Base-by-base conservation (phyloP, 2,113 vertebrate genomes). In the Genyomyrus donnyi region DNA sequence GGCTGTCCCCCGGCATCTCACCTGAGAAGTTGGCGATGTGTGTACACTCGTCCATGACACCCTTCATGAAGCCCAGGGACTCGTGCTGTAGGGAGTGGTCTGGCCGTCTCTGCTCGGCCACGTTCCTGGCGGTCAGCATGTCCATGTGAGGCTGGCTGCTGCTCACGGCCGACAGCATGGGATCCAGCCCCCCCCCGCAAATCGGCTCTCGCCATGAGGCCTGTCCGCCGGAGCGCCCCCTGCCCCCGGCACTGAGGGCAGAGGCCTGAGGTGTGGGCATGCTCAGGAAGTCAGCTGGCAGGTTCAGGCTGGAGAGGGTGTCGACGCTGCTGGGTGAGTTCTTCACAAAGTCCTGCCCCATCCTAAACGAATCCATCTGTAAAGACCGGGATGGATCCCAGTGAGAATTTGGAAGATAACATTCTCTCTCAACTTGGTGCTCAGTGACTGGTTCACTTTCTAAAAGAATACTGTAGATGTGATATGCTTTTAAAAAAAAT, bases 21-120 rank as follows among this genome's bases (percentile, higher is more conserved):
- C 98, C 98, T 94, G 98, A 97, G 93, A 99, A 99, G 93, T 99
- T 99, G 90, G 97, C 98, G 92, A 99, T 97, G 49, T 99, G 98
- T 39, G 98, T 99, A 92, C 98, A 99, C 93, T 99, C 98, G 74
- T 99, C 98, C 98, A 99, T 99, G 50, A 99, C 98, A 31, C 98
- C 98, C 94, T 99, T 99, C 98, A 99, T 99, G 94, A 99, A 99
- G 91, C 96, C 94, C 58, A 98, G 94, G 0, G 98, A 98, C 93
- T 99, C 98, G 89, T 92, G 94, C 89, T 98, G 97, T 50, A 98
- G 95, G 24, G 95, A 94, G 5, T 94, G 95, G 27, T 92, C 96
- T 89, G 89, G 93, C 27, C 84, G 74, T 4, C 85, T 49, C 8
- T 42, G 80, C 0, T 49, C n/a, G 11, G 89, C 74, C 0, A 13